phyloP scores from a whole-genome alignment of 1,140 invertebrate genomes.

The Drosophila rhopaloa region DNA sequence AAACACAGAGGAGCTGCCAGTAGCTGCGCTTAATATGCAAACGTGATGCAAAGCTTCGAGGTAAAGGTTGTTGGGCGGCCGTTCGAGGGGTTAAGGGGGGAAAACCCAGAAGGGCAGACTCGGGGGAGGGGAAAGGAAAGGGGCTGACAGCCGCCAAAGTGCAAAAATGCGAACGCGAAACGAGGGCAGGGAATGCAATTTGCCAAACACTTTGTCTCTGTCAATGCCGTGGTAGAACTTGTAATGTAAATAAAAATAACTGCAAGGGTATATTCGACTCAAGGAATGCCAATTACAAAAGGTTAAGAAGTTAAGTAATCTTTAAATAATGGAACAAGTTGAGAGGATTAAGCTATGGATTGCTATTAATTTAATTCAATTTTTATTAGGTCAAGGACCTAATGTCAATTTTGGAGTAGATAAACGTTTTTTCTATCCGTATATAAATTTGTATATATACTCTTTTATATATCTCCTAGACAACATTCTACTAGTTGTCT shows the following conservation, averaged over 20 bases:
- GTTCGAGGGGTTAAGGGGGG: neutral
- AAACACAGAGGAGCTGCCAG: conserved; percentile 15
- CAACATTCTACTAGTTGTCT: too few relatives aligned
- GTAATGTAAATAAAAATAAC: conserved; percentile 4
- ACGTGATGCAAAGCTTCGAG: conserved; percentile 53
- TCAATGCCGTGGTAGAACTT: conserved; percentile 12
- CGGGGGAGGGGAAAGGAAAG: conserved; percentile 9
- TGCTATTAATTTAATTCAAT: too few relatives aligned
- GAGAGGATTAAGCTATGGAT: too few relatives aligned
- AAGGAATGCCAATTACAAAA: neutral
- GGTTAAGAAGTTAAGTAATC: neutral
- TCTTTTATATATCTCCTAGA: too few relatives aligned
- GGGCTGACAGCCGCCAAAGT: conserved; percentile 57
- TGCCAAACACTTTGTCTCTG: conserved; percentile 50
- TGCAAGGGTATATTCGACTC: conserved; percentile 7
- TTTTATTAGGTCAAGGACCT: too few relatives aligned
- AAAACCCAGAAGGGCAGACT: conserved; percentile 16
- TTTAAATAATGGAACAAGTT: neutral
- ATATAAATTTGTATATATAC: too few relatives aligned
- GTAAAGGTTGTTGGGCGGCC: conserved; percentile 11
- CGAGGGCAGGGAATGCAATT: conserved; percentile 55
- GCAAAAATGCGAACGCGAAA: conserved; percentile 71
- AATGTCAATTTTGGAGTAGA: too few relatives aligned
- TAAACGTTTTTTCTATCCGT: too few relatives aligned
- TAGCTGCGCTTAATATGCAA: conserved; percentile 71